Base-by-base conservation (phyloP, 2,888 invertebrate species). In the Drosophila fungiperda region DNA sequence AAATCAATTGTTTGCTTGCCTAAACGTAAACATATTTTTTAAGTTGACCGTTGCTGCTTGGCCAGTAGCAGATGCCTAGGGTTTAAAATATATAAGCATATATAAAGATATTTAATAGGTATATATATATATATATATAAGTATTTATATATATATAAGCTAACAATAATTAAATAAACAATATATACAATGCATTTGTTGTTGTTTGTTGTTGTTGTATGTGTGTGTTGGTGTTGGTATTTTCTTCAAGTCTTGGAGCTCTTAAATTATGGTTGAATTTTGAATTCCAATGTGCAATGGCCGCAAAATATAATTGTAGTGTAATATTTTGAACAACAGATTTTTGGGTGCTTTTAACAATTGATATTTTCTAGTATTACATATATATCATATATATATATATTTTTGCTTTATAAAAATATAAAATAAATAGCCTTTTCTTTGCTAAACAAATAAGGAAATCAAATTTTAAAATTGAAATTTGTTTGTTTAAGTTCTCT, bases 211-310 rank as follows among this genome's bases (percentile, higher is more conserved):
- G 53, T 48, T 67, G 55, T 78, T 60, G 32, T 50, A 66, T 70
- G 40, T 55, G n/a, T 57, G 20, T 23, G 40, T 15, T 38, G 53
- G 40, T 55, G 53, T 80, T 72, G 26, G 54, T 55, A 65, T 76
- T 87, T 68, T 84, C 80, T 82, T 88, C 88, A 85, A 85, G 85
- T 85, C 85, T 85, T 85, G 87, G 90, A 88, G 85, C 81, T 89
- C 85, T 88, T 89, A 85, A 78, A 86, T 52, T 80, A 85, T 63
- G 73, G 58, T 74, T 73, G 85, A 85, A 85, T 85, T 85, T 85
- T 70, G 89, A 90, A 87, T 86, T 90, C 89, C 83, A 83, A 73
- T 90, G 89, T 86, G 86, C 89, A 78, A 86, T 86, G 86, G 86
- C 86, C 86, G 86, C 86, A 88, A 78, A 87, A 75, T 69, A 70